Evolutionary conservation across 2,797 vertebrate genomes (phyloP).

Genomic region (Anableps anableps): DNA sequence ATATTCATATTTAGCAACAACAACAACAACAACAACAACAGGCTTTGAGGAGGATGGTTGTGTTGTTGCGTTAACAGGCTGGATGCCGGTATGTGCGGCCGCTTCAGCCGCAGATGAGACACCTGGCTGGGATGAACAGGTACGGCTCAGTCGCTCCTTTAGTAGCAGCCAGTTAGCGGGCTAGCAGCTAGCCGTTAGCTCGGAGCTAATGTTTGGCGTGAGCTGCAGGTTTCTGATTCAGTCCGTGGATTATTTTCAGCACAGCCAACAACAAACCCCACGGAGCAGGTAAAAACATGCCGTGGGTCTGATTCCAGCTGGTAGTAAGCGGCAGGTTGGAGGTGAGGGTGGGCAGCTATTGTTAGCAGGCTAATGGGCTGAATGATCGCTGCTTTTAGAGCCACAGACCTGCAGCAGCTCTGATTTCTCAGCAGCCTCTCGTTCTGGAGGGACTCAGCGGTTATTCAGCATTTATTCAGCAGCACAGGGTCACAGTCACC

Average conservation of each 20-base stretch:
- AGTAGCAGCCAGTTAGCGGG: conserved; percentile 71
- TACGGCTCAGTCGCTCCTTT: conserved; percentile 56
- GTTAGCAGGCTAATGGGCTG: conserved; percentile 59
- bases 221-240: conserved; percentile 18
- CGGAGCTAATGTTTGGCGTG: conserved; percentile 26
- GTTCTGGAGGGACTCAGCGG: not conserved
- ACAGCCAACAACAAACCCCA: not conserved
- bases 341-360: conserved; percentile 25
- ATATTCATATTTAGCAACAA: conserved; percentile 77
- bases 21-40: conserved; percentile 72
- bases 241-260: conserved; percentile 17
- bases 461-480: not conserved
- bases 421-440: not conserved
- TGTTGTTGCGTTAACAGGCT: conserved; percentile 20
- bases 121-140: conserved; percentile 49
- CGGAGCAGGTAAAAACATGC: not conserved
- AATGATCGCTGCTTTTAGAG: conserved; percentile 32
- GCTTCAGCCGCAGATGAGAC: conserved; percentile 12
- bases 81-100: conserved; percentile 2
- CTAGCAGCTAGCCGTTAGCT: conserved; percentile 63
- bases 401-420: not conserved
- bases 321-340: not conserved
- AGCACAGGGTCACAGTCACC: not conserved
- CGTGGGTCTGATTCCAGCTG: not conserved
- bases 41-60: conserved; percentile 41